Conservation (phyloP, 2,888 invertebrate species). For the Diachrysia chrysitis region DNA sequence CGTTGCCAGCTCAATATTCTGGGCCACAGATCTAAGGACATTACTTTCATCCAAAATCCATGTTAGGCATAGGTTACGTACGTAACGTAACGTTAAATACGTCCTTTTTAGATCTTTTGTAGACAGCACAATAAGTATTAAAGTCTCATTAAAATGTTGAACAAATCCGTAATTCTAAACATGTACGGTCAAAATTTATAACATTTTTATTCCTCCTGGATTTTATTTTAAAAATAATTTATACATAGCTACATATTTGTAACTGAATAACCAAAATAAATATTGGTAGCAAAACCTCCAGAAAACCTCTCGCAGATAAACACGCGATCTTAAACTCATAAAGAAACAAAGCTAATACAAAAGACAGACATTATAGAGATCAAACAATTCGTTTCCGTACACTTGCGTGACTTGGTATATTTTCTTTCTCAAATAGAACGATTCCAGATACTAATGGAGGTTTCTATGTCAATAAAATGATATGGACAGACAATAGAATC, state of each 20-base stretch:
- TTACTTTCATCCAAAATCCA: constrained; percentile 26
- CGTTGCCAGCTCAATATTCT: constrained; percentile 45
- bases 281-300: neutral
- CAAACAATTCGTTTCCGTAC: constrained; percentile 29
- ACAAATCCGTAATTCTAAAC: too few relatives aligned
- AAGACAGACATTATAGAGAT: constrained; percentile 20
- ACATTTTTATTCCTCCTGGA: too few relatives aligned
- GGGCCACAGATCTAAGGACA: constrained; percentile 30
- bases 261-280: neutral
- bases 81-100: constrained; percentile 8
- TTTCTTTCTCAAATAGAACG: constrained; percentile 15
- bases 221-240: too few relatives aligned
- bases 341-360: constrained; percentile 18
- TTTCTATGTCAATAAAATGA: constrained; percentile 20
- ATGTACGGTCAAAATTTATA: too few relatives aligned
- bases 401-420: constrained; percentile 42
- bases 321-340: constrained; percentile 9
- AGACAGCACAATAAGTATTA: too few relatives aligned
- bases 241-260: too few relatives aligned
- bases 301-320: neutral
- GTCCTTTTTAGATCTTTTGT: neutral
- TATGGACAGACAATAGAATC: constrained; percentile 18
- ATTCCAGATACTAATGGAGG: constrained; percentile 12
- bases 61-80: constrained; percentile 15
- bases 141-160: too few relatives aligned